Base-by-base conservation (phyloP, 2,113 vertebrate genomes). In the Enhydra lutris region DNA sequence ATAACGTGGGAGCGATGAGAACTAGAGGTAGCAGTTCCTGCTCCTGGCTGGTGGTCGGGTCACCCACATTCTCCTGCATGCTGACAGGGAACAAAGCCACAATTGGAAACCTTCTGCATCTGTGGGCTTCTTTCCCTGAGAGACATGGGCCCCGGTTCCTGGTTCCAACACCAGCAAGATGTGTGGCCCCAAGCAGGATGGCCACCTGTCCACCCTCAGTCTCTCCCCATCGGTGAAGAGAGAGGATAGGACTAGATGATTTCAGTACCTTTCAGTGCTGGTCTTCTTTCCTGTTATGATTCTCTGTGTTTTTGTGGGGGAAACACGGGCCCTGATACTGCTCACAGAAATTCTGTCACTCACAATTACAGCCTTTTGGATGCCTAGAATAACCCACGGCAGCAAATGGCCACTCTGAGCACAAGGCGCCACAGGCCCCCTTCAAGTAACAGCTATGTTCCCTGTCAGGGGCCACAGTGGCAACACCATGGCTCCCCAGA, bases 121-220 rank as follows among this genome's bases (percentile, higher is more conserved):
- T 69, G 23, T 71, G 50, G 57, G n/a, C 42, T 52, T 47, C 21
- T 4, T 45, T 76, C 67, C 26, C 15, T 0, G 17, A 55, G 21
- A 36, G 29, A 42, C n/a, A 31, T 4, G 18, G 45, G 21, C 18
- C 17, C n/a, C 26, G 34, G 14, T 4, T 12, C 17, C 50, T 34
- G 0, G 73, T 14, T 34, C 65, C 0, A 0, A 69, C 21, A 52
- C 26, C 47, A 78, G 2, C 12, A 34, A 67, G 61, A 52, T 0
- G 20, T 45, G 31, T 3, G 2, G n/a, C 21, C 26, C 11, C 79
- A 34, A 0, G 3, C 7, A 71, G 73, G 52, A 31, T 6, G 18
- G 20, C 59, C 23, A 0, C 0, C 5, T 21, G 39, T 4, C 52
- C 83, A 24, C 31, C 39, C 8, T 17, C 39, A 39, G 84, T 26